Percentiles rank a stretch among this genome's conserved stretches.
Conservation (phyloP, 2,888 invertebrate genomes). For the Heliconius ismenius region DNA sequence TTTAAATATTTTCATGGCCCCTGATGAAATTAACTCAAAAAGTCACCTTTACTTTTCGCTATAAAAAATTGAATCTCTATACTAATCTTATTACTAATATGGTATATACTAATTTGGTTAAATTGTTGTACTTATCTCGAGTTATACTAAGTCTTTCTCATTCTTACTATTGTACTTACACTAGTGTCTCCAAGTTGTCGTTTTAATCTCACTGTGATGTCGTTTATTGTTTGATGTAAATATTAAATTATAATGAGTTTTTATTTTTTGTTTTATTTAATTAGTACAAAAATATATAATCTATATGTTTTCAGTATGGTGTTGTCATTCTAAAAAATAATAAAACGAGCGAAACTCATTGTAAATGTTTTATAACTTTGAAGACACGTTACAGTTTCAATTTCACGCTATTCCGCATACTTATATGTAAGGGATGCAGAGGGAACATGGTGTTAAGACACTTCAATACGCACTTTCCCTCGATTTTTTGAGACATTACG, state of each 20-base stretch:
- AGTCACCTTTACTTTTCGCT: not conserved
- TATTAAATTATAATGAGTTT: conserved; percentile 70
- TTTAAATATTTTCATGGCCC: not conserved
- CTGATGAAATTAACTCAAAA: not conserved
- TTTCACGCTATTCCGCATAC: too few species aligned
- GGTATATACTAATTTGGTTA: too few species aligned
- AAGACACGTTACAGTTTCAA: too few species aligned
- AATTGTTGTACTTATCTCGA: conserved; percentile 29
- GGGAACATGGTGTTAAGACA: too few species aligned
- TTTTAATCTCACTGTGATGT: conserved; percentile 75
- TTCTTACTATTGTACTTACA: conserved; percentile 44
- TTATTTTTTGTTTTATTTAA: conserved; percentile 33
- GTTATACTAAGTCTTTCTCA: conserved; percentile 29
- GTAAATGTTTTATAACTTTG: too few species aligned
- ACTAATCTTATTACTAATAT: not conserved
- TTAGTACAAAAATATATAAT: not conserved
- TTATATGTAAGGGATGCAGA: too few species aligned
- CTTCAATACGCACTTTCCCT: too few species aligned
- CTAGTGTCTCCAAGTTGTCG: conserved; percentile 62
- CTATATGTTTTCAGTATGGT: too few species aligned
- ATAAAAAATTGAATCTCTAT: conserved; percentile 13
- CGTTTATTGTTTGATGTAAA: conserved; percentile 73
- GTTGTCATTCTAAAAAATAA: too few species aligned
- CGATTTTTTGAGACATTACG: too few species aligned
- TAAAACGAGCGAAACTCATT: too few species aligned